Evolutionary conservation across 2,888 invertebrate species (phyloP), one percentile per base, ranked within the genome.

Genomic region (Metallyticus violacea): DNA sequence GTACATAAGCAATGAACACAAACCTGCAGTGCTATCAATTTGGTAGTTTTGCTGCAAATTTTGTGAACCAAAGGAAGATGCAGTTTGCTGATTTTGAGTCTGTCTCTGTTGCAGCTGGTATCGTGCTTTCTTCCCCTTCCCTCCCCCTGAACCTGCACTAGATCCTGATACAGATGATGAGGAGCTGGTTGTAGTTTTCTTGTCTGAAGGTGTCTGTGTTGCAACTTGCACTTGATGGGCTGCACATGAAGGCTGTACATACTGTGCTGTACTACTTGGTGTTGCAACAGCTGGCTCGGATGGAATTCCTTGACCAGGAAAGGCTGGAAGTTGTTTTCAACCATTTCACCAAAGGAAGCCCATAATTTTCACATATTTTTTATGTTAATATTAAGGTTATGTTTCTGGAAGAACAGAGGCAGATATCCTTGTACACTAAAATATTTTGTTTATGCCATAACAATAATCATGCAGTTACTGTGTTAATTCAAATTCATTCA

Each of bases 171-270:
- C 77, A 90, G 91, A 88, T 26, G 87, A 78, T 77, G 88, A 26
- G 81, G 85, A 62, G 77, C 87, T 78, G 25, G 62, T 86, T 30
- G 86, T 77, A 27, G 81, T 40, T 81, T 91, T 91, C 86, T 92
- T 92, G 0, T 90, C 89, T 85, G 90, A 90, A 88, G 93, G 93
- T 4, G 94, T 94, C 90, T 95, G 95, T 1, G 95, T 95, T 26
- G 94, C 94, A 26, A 94, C 95, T 91, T 95, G 94, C 79, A 94
- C 94, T 90, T 94, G 93, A 89, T 93, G 92, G 85, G 91, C 90
- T 15, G 89, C 90, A 87, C 91, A 91, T n/a, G 89, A 86, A 28
- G 90, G 82, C 89, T 90, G 82, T 89, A 88, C 85, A 27, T 87
- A 87, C 81, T 88, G 88, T 89, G 89, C 88, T 89, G 90, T 82